Conservation (phyloP, 2,113 vertebrate species). For the Perognathus longimembris region DNA sequence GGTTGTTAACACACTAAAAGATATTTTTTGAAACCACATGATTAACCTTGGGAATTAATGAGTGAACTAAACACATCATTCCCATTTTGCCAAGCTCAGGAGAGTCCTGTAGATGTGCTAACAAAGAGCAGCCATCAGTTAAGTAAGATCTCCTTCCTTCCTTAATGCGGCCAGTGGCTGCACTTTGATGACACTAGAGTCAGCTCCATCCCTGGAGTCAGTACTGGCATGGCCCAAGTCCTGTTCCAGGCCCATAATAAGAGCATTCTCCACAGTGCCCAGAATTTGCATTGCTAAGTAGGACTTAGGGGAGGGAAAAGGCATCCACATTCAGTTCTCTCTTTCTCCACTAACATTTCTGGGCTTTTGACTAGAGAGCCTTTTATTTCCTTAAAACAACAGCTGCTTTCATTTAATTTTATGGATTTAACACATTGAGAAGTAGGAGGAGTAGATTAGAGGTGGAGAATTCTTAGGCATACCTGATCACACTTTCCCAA, state of each 20-base stretch:
- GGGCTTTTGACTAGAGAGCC: constrained; percentile 87
- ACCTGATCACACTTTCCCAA: constrained; percentile 84
- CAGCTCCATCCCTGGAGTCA: neutral
- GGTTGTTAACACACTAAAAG: constrained; percentile 63
- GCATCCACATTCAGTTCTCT: constrained; percentile 79
- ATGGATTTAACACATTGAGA: constrained; percentile 88
- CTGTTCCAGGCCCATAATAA: constrained; percentile 54
- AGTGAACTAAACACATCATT: constrained; percentile 61
- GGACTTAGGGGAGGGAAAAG: constrained; percentile 11
- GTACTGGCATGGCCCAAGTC: neutral
- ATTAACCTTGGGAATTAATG: constrained; percentile 70
- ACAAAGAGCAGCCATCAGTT: neutral
- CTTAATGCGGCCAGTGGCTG: neutral
- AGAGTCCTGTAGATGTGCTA: constrained; percentile 38
- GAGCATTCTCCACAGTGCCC: constrained; percentile 63
- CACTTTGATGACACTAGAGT: neutral
- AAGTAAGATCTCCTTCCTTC: neutral
- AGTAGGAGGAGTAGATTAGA: constrained; percentile 81
- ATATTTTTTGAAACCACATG: constrained; percentile 67
- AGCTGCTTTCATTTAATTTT: constrained; percentile 89
- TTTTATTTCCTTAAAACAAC: constrained; percentile 89
- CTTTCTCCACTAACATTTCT: constrained; percentile 86
- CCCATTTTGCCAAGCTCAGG: constrained; percentile 30
- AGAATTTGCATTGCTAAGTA: constrained; percentile 79
- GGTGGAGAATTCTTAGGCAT: constrained; percentile 79